Evolutionary conservation across 2,888 invertebrate species (phyloP).

Genomic region (Zele albiditarsus): DNA sequence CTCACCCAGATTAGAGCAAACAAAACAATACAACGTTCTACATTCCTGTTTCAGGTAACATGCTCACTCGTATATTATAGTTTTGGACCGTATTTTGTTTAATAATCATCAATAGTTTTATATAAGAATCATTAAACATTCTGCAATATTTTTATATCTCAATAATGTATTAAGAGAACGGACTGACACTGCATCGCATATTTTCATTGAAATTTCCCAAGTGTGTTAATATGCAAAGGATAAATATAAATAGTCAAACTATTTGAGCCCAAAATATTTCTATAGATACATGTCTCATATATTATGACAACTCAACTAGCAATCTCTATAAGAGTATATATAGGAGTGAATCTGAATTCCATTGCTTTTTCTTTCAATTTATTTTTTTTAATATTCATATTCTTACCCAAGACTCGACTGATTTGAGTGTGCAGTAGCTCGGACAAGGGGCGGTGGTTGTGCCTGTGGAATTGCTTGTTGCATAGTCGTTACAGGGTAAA

Average conservation of each 20-base stretch:
- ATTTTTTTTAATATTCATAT: slow-evolving; percentile 5
- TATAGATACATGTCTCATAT: neutral
- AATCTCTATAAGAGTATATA: neutral
- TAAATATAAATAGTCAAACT: neutral
- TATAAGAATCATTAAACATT: neutral
- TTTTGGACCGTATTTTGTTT: neutral
- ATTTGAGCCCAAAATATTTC: neutral
- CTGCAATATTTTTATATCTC: neutral
- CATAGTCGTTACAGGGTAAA: slow-evolving; percentile 69
- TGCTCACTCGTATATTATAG: slow-evolving; percentile 4
- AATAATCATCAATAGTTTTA: neutral
- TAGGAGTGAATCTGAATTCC: neutral
- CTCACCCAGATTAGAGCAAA: slow-evolving; percentile 32
- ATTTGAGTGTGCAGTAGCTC: slow-evolving; percentile 73
- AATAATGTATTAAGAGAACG: neutral
- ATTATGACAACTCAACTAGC: neutral
- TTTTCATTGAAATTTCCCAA: neutral
- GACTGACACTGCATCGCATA: neutral
- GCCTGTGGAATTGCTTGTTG: slow-evolving; percentile 66
- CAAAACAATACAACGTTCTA: slow-evolving; percentile 22
- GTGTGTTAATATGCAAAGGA: neutral
- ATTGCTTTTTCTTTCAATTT: neutral
- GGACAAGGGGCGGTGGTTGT: slow-evolving; percentile 73
- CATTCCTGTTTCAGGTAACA: slow-evolving; percentile 17
- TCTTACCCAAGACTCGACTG: slow-evolving; percentile 73